phyloP scores from a whole-genome alignment of 1,140 invertebrate genomes.

The Drosophila sucinea region DNA sequence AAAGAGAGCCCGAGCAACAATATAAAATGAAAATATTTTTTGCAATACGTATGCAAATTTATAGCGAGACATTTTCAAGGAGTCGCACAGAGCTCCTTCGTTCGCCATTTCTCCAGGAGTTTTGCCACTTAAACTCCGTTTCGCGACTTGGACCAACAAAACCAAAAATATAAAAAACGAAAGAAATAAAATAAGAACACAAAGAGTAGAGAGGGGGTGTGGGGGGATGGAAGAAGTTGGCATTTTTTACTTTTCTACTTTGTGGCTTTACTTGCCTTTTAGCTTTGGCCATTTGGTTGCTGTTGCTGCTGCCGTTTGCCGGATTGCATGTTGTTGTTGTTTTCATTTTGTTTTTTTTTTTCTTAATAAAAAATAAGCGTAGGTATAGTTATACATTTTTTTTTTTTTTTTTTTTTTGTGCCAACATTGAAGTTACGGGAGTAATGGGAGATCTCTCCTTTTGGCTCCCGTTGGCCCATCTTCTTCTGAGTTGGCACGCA shows the following conservation, averaged over 20 bases:
- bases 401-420: not conserved
- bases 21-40: constrained; percentile 63
- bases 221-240: constrained; percentile 55
- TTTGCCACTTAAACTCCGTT: constrained; percentile 74
- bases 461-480: constrained; percentile 22
- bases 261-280: constrained; percentile 78
- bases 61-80: constrained; percentile 47
- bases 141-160: constrained; percentile 46
- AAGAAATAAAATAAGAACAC: not conserved
- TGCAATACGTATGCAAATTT: constrained; percentile 77
- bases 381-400: constrained; percentile 79
- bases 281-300: constrained; percentile 71
- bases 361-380: constrained; percentile 61
- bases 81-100: constrained; percentile 38
- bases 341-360: constrained; percentile 22
- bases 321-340: constrained; percentile 42
- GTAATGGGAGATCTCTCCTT: constrained; percentile 16
- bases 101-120: constrained; percentile 40
- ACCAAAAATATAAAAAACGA: not conserved
- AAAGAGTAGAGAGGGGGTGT: not conserved
- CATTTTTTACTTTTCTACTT: constrained; percentile 78
- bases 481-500: constrained; percentile 44
- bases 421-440: not conserved
- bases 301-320: not conserved
- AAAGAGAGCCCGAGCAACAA: constrained; percentile 32